phyloP scores from a whole-genome alignment of 2,113 vertebrate species.

The Callocephalon fimbriatum region DNA sequence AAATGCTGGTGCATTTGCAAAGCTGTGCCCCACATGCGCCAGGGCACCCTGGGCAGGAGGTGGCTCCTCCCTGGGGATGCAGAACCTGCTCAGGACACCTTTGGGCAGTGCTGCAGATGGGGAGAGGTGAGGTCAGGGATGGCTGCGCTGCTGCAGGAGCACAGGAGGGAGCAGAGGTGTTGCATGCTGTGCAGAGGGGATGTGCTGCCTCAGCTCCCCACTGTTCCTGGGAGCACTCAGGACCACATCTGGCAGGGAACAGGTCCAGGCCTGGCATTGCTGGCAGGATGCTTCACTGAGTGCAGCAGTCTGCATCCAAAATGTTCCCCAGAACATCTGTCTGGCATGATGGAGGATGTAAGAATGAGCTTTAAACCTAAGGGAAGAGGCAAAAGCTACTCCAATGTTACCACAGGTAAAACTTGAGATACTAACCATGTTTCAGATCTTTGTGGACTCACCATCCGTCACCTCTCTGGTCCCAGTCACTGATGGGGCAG shows the following conservation, averaged over 20 bases:
- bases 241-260: neutral
- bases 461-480: no score
- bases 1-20: constrained; percentile 29
- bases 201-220: neutral
- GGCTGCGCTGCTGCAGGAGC: neutral
- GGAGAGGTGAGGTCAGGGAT: neutral
- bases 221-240: neutral
- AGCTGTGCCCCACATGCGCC: constrained; percentile 27
- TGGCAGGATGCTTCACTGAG: neutral
- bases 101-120: neutral
- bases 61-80: neutral
- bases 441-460: no score
- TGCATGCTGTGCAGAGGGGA: neutral
- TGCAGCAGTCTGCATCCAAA: neutral
- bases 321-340: neutral
- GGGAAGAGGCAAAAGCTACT: neutral
- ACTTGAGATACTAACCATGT: no score
- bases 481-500: no score
- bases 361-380: neutral
- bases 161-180: neutral
- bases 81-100: constrained; percentile 17
- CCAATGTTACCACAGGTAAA: no score
- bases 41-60: neutral
- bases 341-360: neutral
- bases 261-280: neutral